phyloP scores from a whole-genome alignment of 2,797 vertebrate species.

The Lepidocolaptes lacrymiger region DNA sequence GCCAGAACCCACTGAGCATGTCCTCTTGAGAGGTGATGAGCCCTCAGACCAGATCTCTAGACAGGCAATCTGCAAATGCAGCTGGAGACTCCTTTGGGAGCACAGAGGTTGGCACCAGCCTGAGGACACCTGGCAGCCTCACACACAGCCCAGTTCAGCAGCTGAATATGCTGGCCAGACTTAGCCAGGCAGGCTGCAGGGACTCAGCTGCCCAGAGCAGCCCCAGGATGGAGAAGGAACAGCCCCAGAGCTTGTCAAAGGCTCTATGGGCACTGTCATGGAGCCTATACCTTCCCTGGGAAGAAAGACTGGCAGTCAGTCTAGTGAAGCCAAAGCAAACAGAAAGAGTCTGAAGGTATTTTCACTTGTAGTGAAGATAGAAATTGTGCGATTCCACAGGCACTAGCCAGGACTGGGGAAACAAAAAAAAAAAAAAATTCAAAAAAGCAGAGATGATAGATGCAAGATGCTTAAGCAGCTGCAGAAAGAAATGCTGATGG shows the following conservation, averaged over 20 bases:
- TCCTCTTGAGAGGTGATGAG: neutral
- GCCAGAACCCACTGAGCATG: neutral
- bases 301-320: neutral
- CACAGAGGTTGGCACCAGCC: neutral
- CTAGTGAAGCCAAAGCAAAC: neutral
- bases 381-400: neutral
- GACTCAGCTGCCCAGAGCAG: neutral
- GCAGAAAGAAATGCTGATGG: neutral
- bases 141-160: neutral
- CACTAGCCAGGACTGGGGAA: neutral
- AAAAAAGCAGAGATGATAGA: neutral
- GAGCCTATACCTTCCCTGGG: neutral
- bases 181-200: neutral
- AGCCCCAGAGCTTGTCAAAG: neutral
- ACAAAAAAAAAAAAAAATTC: rapidly evolving
- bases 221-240: rapidly evolving
- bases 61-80: neutral
- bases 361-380: neutral
- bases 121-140: neutral
- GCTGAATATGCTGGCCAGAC: neutral
- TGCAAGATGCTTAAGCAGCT: neutral
- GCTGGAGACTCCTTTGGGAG: neutral
- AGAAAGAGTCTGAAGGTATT: neutral
- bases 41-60: neutral
- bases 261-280: neutral